phyloP scores from a whole-genome alignment of 1,140 invertebrate genomes.

The Nymphalis io region DNA sequence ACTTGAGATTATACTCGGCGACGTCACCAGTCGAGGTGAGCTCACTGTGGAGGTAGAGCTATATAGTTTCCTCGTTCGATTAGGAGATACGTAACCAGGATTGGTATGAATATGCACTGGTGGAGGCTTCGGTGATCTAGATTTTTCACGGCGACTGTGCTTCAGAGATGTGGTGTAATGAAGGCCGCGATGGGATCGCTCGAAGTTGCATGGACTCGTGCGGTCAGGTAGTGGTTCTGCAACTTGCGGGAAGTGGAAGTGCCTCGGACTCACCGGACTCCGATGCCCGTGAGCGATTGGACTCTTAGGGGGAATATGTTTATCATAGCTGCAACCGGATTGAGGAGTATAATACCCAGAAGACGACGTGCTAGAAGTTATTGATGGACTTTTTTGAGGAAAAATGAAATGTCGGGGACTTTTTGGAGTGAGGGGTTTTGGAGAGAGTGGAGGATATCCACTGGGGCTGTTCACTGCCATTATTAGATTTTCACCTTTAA shows the following conservation, averaged over 20 bases:
- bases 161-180: constrained; percentile 71
- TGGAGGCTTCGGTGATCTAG: constrained; percentile 71
- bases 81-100: constrained; percentile 78
- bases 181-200: constrained; percentile 53
- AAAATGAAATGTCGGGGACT: constrained; percentile 78
- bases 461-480: constrained; percentile 80
- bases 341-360: constrained; percentile 79
- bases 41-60: constrained; percentile 74
- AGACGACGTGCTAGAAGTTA: constrained; percentile 76
- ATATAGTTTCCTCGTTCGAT: constrained; percentile 70
- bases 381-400: constrained; percentile 77
- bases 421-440: constrained; percentile 77
- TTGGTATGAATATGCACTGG: constrained; percentile 79
- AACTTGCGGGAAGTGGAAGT: constrained; percentile 70
- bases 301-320: constrained; percentile 72
- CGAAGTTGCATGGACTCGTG: constrained; percentile 65
- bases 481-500: constrained; percentile 49
- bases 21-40: constrained; percentile 70
- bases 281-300: constrained; percentile 69
- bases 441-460: constrained; percentile 74
- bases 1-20: constrained; percentile 76
- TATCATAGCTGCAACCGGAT: constrained; percentile 77
- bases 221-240: constrained; percentile 66
- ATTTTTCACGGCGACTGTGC: constrained; percentile 67
- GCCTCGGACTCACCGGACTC: constrained; percentile 75